Conservation (phyloP, 2,113 vertebrate species). For the Rhadina sibilatrix region DNA sequence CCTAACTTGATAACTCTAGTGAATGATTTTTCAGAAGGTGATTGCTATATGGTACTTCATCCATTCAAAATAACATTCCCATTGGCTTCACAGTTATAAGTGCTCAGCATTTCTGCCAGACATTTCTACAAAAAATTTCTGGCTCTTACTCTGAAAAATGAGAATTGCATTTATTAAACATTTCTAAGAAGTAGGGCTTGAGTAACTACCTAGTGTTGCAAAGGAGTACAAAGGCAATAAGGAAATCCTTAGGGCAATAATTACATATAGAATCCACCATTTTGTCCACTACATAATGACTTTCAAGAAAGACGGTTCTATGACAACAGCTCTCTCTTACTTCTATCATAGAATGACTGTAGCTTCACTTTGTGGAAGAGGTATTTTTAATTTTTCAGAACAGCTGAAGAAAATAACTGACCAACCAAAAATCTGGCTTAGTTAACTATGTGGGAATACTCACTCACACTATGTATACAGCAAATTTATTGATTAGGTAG, state of each 20-base stretch:
- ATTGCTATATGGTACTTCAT: not conserved
- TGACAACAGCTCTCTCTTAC: not conserved
- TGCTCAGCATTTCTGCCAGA: not conserved
- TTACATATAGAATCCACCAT: not conserved
- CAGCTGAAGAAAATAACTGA: not conserved
- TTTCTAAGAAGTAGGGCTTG: not conserved
- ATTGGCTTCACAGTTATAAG: not conserved
- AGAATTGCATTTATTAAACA: not conserved
- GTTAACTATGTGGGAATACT: not conserved
- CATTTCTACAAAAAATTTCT: not conserved
- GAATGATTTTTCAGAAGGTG: conserved; percentile 16
- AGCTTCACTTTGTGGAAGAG: not conserved
- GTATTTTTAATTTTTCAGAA: not conserved
- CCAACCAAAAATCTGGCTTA: not conserved
- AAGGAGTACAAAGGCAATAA: not conserved
- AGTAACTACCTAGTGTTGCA: not conserved
- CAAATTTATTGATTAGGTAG: not conserved
- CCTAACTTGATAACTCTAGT: not conserved
- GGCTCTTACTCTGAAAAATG: not conserved
- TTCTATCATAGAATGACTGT: not conserved
- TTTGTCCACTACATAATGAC: not conserved
- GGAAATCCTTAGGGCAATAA: not conserved
- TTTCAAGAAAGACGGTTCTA: not conserved
- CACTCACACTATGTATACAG: not conserved
- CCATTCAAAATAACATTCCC: not conserved